Evolutionary conservation across 1,140 invertebrate species (phyloP).

Genomic region (Stegodyphus dumicola): DNA sequence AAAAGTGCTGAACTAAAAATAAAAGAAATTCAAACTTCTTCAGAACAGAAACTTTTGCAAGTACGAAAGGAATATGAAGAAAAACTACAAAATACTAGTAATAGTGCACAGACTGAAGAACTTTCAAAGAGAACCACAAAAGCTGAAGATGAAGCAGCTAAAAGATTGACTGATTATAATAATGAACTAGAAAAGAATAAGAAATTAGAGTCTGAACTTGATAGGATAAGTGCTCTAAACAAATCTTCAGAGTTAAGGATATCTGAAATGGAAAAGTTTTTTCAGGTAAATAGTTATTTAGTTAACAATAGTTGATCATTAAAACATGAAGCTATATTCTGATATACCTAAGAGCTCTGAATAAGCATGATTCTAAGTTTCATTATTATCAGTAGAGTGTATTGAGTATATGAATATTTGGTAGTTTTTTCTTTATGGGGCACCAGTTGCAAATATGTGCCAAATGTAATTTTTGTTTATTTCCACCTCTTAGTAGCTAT

Average conservation of each 20-base stretch:
- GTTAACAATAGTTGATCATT: too few relatives aligned
- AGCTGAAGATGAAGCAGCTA: conserved; percentile 20
- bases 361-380: too few relatives aligned
- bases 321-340: too few relatives aligned
- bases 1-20: conserved; percentile 68
- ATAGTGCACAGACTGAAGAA: not conserved
- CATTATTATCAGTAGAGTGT: too few relatives aligned
- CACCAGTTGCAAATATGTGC: too few relatives aligned
- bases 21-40: conserved; percentile 41
- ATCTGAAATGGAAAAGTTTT: conserved; percentile 13
- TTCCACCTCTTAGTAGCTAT: too few relatives aligned
- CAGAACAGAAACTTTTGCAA: conserved; percentile 7
- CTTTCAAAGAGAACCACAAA: conserved; percentile 11
- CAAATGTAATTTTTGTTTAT: too few relatives aligned
- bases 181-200: conserved; percentile 48
- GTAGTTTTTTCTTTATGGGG: too few relatives aligned
- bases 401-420: too few relatives aligned
- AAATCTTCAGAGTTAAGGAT: conserved; percentile 30
- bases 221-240: conserved; percentile 4
- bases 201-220: conserved; percentile 14
- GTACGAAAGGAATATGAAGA: conserved; percentile 29
- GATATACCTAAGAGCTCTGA: too few relatives aligned
- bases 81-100: not conserved
- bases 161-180: conserved; percentile 41
- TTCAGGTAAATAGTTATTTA: conserved; percentile 12